phyloP scores from a whole-genome alignment of 1,140 invertebrate species.

The Drosophila micromelanica region DNA sequence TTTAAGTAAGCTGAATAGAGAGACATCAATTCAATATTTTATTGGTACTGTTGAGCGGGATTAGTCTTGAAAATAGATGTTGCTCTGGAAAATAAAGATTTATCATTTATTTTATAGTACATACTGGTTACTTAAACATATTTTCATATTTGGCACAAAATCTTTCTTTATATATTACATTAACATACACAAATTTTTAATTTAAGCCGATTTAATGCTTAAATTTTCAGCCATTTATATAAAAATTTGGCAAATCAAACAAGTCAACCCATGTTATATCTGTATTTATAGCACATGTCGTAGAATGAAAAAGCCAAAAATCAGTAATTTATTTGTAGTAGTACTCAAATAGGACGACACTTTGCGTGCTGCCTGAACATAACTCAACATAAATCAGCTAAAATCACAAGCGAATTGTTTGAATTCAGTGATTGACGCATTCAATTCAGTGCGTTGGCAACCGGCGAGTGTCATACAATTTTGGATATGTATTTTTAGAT shows the following conservation, averaged over 20 bases:
- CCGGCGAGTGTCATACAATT: neutral
- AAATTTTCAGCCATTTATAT: neutral
- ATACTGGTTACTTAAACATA: too few species aligned
- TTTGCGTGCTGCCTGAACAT: conserved; percentile 14
- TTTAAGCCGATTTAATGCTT: neutral
- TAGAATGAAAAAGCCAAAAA: conserved; percentile 12
- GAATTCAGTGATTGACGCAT: conserved; percentile 16
- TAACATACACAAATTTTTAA: neutral
- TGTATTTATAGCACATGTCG: conserved; percentile 13
- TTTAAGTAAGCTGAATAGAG: neutral
- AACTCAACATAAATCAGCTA: conserved; percentile 19
- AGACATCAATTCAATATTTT: conserved; percentile 13
- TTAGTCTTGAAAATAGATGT: neutral
- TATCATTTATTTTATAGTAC: too few species aligned
- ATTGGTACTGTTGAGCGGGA: neutral
- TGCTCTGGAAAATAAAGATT: neutral
- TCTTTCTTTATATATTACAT: neutral
- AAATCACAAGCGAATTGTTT: conserved; percentile 18
- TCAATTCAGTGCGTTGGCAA: conserved; percentile 10
- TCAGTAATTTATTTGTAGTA: conserved; percentile 26
- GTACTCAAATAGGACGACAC: conserved; percentile 18
- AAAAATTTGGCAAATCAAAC: neutral
- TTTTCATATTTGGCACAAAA: neutral
- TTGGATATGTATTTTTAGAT: neutral
- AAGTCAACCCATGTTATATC: neutral